Evolutionary conservation across 2,888 invertebrate species (phyloP), one percentile per base, ranked within the genome.

Genomic region (Drosophila percnosoma): DNA sequence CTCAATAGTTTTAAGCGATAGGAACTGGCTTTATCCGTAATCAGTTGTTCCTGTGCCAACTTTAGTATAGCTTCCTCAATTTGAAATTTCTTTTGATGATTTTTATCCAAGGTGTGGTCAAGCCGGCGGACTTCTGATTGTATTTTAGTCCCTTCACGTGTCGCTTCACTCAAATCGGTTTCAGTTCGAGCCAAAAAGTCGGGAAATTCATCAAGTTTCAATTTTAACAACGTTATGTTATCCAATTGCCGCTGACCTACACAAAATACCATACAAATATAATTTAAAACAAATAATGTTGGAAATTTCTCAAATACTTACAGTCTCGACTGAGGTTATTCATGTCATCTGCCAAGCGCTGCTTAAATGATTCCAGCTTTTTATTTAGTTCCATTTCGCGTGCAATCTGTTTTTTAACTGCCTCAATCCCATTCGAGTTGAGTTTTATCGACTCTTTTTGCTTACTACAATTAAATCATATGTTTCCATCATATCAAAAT

Each of bases 361-460:
- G 94, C 82, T 95, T 95, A 61, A 95, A 93, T 85, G 95, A 93
- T 0, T 95, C 94, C 3, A 96, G 89, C 76, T 95, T 94, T 83
- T 95, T 96, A 83, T 96, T 95, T 18, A 94, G 94, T 64, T 95
- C 94, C 94, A 96, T 95, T 92, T 96, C 96, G 70, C 95, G 95
- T 63, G 93, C 92, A 4, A 94, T 93, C 49, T 95, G 94, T 82
- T 96, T 96, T 90, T 95, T 96, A 0, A 96, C 94, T 66, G 95
- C 95, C 54, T 96, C 95, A 58, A 96, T 94, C 87, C 95, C 95
- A 59, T 94, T 92, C 6, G 94, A 83, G 65, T 95, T 90, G 0
- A 94, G 94, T 63, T 94, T 94, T 40, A 95, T 94, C 52, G 94
- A 94, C 64, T 95, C 95, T 79, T 94, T 94, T 68, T 95, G 92